phyloP scores from a whole-genome alignment of 1,140 invertebrate genomes.

The Drosophila ficusphila region DNA sequence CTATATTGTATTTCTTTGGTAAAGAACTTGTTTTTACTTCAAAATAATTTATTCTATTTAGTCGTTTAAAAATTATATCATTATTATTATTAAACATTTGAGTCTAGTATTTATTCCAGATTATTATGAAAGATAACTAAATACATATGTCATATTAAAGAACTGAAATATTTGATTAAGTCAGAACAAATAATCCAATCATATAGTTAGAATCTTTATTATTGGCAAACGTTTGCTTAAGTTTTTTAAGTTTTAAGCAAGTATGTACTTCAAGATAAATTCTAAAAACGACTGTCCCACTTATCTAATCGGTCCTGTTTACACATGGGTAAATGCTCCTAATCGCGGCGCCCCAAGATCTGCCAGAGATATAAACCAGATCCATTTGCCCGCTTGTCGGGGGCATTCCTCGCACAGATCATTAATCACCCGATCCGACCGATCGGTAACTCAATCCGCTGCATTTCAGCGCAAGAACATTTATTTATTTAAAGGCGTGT shows the following conservation, averaged over 20 bases:
- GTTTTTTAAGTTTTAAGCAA: not conserved
- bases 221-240: not conserved
- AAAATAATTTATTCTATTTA: too few relatives aligned
- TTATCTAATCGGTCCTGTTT: constrained; percentile 27
- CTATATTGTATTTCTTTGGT: too few relatives aligned
- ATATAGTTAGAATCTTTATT: too few relatives aligned
- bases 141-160: too few relatives aligned
- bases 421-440: constrained; percentile 27
- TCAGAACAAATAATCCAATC: not conserved
- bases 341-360: constrained; percentile 11
- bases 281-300: not conserved
- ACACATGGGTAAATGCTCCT: constrained; percentile 12
- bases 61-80: too few relatives aligned
- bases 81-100: too few relatives aligned
- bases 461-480: constrained; percentile 27
- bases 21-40: too few relatives aligned
- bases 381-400: constrained; percentile 10
- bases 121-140: too few relatives aligned
- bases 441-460: constrained; percentile 32
- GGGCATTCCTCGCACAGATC: constrained; percentile 32
- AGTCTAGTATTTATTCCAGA: too few relatives aligned
- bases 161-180: not conserved
- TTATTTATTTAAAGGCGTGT: constrained; percentile 38
- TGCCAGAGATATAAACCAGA: constrained; percentile 29
- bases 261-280: constrained; percentile 7